phyloP scores from a whole-genome alignment of 1,140 invertebrate species.

The Heliothis virescens region DNA sequence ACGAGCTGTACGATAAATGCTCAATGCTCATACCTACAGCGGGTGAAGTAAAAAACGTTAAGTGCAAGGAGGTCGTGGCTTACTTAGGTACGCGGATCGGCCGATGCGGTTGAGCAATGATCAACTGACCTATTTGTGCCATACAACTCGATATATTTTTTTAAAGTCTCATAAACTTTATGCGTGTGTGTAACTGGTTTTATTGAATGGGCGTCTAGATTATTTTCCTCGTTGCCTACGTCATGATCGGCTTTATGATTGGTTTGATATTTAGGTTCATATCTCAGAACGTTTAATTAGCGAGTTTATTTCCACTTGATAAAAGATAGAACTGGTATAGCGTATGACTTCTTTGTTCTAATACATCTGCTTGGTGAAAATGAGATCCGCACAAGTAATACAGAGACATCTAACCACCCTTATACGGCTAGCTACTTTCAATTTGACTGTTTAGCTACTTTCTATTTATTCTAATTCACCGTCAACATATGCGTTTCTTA shows the following conservation, averaged over 20 bases:
- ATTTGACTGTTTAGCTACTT: conserved; percentile 37
- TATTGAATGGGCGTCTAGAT: background rate
- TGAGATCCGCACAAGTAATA: background rate
- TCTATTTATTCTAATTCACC: conserved; percentile 48
- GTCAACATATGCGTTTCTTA: conserved; percentile 53
- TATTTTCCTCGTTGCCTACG: background rate
- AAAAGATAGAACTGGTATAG: too few species aligned
- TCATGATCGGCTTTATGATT: background rate
- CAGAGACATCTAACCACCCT: conserved; percentile 1
- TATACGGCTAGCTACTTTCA: conserved; percentile 41
- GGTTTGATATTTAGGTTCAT: background rate
- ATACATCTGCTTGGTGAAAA: background rate
- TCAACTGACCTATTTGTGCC: conserved; percentile 34
- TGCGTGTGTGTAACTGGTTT: conserved; percentile 12
- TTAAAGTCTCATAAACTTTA: background rate
- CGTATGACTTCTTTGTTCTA: too few species aligned
- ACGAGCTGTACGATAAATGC: conserved; percentile 11
- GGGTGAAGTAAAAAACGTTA: conserved; percentile 17
- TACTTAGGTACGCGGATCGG: conserved; percentile 31
- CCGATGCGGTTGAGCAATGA: conserved; percentile 30
- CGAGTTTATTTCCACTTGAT: too few species aligned
- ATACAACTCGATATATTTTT: conserved; percentile 3
- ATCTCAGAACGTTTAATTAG: too few species aligned
- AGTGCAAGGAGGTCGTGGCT: conserved; percentile 41
- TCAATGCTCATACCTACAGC: background rate